Conservation (phyloP, 2,888 invertebrate genomes). For the Lepetodrilus schrolli region DNA sequence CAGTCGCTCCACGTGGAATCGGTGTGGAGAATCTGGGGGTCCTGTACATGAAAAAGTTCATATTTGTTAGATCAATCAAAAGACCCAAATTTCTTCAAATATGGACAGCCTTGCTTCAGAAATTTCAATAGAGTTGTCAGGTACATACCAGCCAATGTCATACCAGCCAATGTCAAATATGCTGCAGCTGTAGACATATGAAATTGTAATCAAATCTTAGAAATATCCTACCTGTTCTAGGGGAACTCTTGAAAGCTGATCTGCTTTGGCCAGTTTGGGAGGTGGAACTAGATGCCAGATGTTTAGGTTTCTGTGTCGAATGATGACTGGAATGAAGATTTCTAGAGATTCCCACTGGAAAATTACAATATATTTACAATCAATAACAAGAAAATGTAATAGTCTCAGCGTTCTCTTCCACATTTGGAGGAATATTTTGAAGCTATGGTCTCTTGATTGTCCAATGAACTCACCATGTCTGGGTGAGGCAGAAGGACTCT, state of each 20-base stretch:
- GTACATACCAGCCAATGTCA: no score
- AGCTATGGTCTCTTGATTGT: no score
- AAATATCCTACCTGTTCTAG: no score
- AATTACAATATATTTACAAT: neutral
- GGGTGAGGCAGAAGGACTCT: constrained; percentile 22
- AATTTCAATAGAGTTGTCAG: no score
- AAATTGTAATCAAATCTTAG: no score
- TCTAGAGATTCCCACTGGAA: neutral
- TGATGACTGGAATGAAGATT: no score
- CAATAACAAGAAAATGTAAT: neutral
- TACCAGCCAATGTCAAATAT: no score
- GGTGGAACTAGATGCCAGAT: neutral
- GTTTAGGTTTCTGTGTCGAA: neutral
- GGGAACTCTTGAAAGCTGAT: neutral
- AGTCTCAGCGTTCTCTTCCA: neutral
- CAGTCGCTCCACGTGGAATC: constrained; percentile 63
- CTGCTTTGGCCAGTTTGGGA: neutral
- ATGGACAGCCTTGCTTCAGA: no score
- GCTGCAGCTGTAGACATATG: no score
- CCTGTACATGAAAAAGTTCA: constrained; percentile 36
- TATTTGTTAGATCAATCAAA: no score
- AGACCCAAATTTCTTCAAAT: no score
- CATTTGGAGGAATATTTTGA: neutral
- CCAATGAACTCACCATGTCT: constrained; percentile 44
- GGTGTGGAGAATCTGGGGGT: constrained; percentile 61